These are phyloP conservation scores for Oxygymnocypris stewartii DNA, from an alignment of 2,113 vertebrate species.

Conservation along the genomic window DNA sequence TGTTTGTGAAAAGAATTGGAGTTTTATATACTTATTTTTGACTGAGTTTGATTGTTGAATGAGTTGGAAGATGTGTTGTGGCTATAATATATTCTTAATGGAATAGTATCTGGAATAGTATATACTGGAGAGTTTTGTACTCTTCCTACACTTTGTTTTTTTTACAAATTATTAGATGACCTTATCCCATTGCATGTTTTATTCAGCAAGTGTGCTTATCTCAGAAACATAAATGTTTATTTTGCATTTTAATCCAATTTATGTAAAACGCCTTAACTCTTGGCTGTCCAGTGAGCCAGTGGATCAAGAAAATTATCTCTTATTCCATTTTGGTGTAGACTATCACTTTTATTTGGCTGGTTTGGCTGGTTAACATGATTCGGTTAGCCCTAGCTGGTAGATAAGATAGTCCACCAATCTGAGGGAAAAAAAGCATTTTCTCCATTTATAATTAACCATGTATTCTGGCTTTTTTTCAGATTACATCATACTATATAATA, in stretches of 20 bases:
- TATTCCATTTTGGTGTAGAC: background rate
- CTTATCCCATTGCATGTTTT: background rate
- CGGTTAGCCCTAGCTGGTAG: too few relatives aligned
- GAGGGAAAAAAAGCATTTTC: too few relatives aligned
- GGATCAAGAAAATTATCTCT: background rate
- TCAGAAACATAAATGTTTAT: background rate
- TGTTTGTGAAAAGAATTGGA: background rate
- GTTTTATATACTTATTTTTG: background rate
- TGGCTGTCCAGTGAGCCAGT: background rate
- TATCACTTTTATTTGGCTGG: background rate
- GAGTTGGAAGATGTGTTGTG: background rate
- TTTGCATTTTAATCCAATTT: constrained; percentile 8
- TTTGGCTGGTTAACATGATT: too few relatives aligned
- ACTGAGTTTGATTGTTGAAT: background rate
- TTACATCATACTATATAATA: background rate
- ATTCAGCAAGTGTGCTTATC: background rate
- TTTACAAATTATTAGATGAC: background rate
- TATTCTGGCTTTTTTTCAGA: too few relatives aligned
- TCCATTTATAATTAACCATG: too few relatives aligned
- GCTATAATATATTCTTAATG: background rate
- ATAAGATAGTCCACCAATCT: too few relatives aligned
- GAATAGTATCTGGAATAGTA: background rate
- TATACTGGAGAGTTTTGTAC: background rate
- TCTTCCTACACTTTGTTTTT: background rate
- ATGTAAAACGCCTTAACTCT: background rate